Conservation (phyloP, 1,140 invertebrate species). For the Sinella curviseta region DNA sequence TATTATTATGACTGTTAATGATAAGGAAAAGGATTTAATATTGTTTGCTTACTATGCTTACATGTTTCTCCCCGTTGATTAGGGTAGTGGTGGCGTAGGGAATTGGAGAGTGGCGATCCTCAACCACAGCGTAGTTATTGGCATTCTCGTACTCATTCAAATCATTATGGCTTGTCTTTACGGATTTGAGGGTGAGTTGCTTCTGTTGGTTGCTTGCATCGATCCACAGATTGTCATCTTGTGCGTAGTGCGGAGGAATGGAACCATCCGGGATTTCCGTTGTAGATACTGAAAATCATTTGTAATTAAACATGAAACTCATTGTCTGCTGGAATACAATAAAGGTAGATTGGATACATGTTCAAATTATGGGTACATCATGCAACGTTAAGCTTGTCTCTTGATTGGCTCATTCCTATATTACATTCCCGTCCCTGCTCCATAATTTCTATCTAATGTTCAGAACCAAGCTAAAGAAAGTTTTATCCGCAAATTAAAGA, state of each 20-base stretch:
- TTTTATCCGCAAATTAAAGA: too few species aligned
- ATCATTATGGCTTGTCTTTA: conserved; percentile 43
- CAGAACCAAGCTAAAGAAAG: too few species aligned
- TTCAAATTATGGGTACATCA: too few species aligned
- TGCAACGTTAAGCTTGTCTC: too few species aligned
- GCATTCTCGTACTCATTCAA: conserved; percentile 49
- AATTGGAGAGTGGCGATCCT: conserved; percentile 51
- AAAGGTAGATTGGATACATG: too few species aligned
- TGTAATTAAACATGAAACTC: not conserved
- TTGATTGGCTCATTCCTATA: too few species aligned
- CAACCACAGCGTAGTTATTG: conserved; percentile 49
- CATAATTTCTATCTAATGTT: too few species aligned
- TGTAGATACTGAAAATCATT: conserved; percentile 44
- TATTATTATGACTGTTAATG: not conserved
- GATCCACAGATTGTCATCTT: conserved; percentile 49
- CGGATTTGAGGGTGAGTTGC: conserved; percentile 48
- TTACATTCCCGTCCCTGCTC: too few species aligned
- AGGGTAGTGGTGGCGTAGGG: conserved; percentile 53
- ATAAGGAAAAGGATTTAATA: not conserved
- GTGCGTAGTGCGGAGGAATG: conserved; percentile 48
- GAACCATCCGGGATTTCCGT: conserved; percentile 49
- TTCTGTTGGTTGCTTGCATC: conserved; percentile 42
- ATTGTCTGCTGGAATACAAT: too few species aligned
- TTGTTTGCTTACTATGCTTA: too few species aligned
- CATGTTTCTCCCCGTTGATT: conserved; percentile 50